These are phyloP conservation scores for Crocuta crocuta DNA, from an alignment of 2,113 vertebrate genomes.

Conservation along the genomic window DNA sequence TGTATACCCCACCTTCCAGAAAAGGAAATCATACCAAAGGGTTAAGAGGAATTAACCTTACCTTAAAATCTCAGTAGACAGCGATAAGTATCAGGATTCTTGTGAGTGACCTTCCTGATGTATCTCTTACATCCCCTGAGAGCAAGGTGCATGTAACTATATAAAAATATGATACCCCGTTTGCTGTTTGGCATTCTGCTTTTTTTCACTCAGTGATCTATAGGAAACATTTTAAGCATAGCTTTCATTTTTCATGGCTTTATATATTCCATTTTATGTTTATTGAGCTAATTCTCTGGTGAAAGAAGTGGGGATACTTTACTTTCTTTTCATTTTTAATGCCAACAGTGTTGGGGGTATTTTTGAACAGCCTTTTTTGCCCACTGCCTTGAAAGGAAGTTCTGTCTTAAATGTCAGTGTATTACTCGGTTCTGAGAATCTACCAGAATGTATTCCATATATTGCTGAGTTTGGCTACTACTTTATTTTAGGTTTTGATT, in stretches of 20 bases:
- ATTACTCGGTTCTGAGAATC: not conserved
- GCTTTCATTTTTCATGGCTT: not conserved
- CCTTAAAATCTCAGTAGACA: not conserved
- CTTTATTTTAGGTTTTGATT: constrained; percentile 4
- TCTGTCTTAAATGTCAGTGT: not conserved
- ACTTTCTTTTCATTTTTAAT: not conserved
- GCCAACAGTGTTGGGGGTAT: not conserved
- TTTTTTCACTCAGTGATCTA: not conserved
- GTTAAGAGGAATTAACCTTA: not conserved
- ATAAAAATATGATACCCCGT: not conserved
- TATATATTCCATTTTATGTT: not conserved
- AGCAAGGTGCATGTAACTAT: not conserved
- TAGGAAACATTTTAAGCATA: not conserved
- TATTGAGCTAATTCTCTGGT: not conserved
- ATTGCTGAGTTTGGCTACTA: not conserved
- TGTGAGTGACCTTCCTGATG: not conserved
- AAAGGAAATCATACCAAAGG: not conserved
- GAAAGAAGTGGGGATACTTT: not conserved
- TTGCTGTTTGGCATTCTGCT: not conserved
- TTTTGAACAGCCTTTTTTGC: not conserved
- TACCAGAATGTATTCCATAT: not conserved
- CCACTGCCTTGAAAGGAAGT: constrained; percentile 13
- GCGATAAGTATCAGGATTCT: not conserved
- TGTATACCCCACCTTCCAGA: not conserved
- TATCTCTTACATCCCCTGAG: not conserved